Base-by-base conservation (phyloP, 30 jellyfish, hydroid and myxozoan species). In the Hydractinia echinata region DNA sequence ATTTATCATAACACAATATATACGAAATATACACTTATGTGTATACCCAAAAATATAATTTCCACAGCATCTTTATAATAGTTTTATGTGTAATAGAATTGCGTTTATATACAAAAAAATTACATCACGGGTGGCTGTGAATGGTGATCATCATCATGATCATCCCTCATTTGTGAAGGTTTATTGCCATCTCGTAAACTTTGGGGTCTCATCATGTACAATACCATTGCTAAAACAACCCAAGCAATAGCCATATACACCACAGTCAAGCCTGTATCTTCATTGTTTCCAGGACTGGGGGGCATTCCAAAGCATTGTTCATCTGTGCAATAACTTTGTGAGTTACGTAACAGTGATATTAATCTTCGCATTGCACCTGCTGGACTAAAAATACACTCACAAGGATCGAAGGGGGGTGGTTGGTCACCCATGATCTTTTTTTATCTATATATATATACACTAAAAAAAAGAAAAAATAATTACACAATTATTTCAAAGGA, bases 301-400 rank as follows among this genome's bases (percentile, higher is more conserved):
- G 97, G 96, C 7, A 95, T 88, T 13, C 86, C 81, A 56, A 85
- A 82, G 54, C 99, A 93, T 80, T 93, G 95, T 50, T 84, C 92
- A 72, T 93, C 99, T 54, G 96, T 93, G 73, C 99, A 93, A 76
- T 93, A 93, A 73, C 93, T 87, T 77, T 93, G 99, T 20, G 99
- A 93, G 51, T 87, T 83, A 61, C 96, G 73, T 54, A 93, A 89
- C 94, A 93, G 76, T 4, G 99, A 93, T 20, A 93, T 93, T 56
- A 93, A 86, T 54, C 99, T 72, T 67, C 94, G 66, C 99, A 93
- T 93, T 8, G 99, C 99, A 5, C 95, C 96, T 61, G 95, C 96
- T 55, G 95, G 99, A 76, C 96, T 93, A 73, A 87, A 93, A 48
- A 93, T 93, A 67, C 99, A 93, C 67, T 93, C 99, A 67, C 99